phyloP scores from a whole-genome alignment of 2,888 invertebrate species.

The Rotaria magnacalcarata region DNA sequence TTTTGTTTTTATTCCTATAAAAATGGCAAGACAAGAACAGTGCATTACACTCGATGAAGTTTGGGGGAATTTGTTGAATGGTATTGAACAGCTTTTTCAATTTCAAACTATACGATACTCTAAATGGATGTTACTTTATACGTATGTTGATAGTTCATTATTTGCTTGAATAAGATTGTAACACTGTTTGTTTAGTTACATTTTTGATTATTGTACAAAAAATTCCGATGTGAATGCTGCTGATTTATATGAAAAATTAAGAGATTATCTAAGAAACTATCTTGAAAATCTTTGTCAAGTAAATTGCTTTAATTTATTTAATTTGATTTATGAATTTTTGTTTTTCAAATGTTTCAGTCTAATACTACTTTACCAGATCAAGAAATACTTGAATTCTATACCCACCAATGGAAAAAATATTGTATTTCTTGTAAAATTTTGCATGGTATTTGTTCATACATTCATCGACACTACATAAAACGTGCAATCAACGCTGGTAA shows the following conservation, averaged over 20 bases:
- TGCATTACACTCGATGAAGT: neutral
- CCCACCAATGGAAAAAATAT: neutral
- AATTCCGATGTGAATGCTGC: neutral
- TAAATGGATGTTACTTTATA: slow-evolving; percentile 5
- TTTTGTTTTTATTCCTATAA: too few species aligned
- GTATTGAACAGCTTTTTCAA: neutral
- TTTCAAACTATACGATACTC: neutral
- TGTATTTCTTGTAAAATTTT: neutral
- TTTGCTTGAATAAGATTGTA: neutral
- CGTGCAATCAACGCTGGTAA: neutral
- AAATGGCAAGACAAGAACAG: too few species aligned
- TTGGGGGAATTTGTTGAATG: neutral
- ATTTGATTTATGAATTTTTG: neutral
- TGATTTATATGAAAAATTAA: neutral
- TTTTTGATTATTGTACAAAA: neutral
- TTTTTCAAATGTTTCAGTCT: neutral
- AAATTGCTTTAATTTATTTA: neutral
- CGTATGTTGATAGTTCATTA: neutral
- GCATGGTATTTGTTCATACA: neutral
- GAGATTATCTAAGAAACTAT: neutral
- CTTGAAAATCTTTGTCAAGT: neutral
- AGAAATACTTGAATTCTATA: neutral
- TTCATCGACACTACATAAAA: neutral
- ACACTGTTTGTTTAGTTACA: neutral
- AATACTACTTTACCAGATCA: neutral